phyloP scores from a whole-genome alignment of 2,797 vertebrate genomes.

The Huso huso region DNA sequence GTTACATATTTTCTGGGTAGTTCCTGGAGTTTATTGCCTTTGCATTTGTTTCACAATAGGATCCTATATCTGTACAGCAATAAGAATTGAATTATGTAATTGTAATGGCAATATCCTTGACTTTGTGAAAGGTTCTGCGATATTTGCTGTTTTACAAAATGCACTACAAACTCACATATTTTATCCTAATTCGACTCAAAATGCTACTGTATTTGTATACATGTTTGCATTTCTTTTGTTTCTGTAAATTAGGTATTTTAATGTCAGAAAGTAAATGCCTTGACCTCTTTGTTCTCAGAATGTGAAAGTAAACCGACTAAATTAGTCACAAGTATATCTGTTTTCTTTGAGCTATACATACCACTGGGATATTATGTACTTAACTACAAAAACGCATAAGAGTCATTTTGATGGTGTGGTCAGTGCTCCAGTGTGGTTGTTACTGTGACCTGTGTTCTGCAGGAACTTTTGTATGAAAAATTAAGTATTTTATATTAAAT shows the following conservation, averaged over 20 bases:
- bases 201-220: no score
- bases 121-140: no score
- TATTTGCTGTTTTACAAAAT: no score
- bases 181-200: no score
- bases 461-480: not conserved
- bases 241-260: not conserved
- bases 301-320: not conserved
- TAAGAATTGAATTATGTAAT: no score
- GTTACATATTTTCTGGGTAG: no score
- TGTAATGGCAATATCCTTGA: no score
- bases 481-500: not conserved
- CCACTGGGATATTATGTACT: not conserved
- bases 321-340: constrained; percentile 2
- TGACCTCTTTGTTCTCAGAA: not conserved
- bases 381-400: not conserved
- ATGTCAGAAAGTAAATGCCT: not conserved
- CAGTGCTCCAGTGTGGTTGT: not conserved
- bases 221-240: no score
- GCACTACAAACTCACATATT: no score
- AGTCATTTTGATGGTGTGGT: not conserved
- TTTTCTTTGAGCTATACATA: not conserved
- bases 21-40: no score
- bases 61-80: no score
- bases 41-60: no score
- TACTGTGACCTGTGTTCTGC: not conserved